Evolutionary conservation across 92 coral and sea anemone species (phyloP).

Genomic region (Phymanthus crucifer): DNA sequence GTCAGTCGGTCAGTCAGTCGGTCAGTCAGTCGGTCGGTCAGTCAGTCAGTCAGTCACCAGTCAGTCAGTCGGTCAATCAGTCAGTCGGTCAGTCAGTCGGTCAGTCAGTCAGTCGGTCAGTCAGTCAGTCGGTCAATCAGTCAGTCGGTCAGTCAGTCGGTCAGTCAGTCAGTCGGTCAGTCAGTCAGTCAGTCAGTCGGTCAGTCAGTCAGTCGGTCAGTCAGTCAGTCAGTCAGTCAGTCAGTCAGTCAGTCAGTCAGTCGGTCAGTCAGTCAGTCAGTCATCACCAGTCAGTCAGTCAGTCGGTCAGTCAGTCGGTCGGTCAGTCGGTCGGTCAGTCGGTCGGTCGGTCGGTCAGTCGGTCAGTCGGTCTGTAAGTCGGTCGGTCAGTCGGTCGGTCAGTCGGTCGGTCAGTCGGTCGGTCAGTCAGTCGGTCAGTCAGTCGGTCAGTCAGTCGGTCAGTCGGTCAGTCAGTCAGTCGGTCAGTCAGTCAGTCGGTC

Average conservation of each 20-base stretch:
- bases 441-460: constrained; percentile 17
- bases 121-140: neutral
- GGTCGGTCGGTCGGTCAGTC: neutral
- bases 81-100: neutral
- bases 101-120: neutral
- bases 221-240: neutral
- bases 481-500: too few species aligned
- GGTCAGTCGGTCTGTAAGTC: too few species aligned
- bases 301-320: neutral
- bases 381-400: constrained; percentile 43
- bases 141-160: neutral
- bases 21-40: neutral
- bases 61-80: neutral
- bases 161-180: neutral
- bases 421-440: neutral
- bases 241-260: too few species aligned
- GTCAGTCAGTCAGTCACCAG: neutral
- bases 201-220: neutral
- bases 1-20: neutral
- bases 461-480: too few species aligned
- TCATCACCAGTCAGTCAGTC: constrained; percentile 39
- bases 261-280: neutral
- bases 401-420: too few species aligned
- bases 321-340: constrained; percentile 30
- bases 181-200: neutral